These are phyloP conservation scores for Herpailurus yagouaroundi DNA, from an alignment of 2,113 vertebrate genomes.

Conservation along the genomic window DNA sequence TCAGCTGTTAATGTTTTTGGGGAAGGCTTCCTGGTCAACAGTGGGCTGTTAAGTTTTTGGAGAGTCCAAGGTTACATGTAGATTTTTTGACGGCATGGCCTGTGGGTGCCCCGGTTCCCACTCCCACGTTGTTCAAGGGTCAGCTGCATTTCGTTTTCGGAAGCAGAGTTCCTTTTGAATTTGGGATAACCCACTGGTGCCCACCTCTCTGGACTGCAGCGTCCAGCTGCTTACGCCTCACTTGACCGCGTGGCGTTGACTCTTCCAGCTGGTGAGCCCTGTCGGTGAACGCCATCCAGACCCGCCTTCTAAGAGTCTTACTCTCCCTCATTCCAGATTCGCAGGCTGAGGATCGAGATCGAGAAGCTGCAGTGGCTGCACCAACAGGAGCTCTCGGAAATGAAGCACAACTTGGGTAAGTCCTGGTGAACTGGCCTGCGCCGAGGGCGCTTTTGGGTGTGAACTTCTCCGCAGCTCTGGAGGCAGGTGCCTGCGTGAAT, in stretches of 20 bases:
- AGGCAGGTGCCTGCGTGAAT: not conserved
- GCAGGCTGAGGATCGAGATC: constrained; percentile 97
- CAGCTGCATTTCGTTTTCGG: not conserved
- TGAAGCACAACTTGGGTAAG: constrained; percentile 98
- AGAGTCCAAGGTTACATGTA: not conserved
- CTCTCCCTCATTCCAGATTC: constrained; percentile 87
- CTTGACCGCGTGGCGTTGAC: accelerated
- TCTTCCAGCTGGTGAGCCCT: accelerated
- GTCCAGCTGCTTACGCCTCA: accelerated
- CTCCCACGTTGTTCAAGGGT: not conserved
- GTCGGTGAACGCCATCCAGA: accelerated
- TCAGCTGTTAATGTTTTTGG: not conserved
- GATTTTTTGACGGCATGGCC: not conserved
- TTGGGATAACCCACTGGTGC: not conserved
- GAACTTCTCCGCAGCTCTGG: accelerated
- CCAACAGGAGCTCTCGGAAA: constrained; percentile 97
- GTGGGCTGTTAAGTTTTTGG: not conserved
- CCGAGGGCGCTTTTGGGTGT: accelerated
- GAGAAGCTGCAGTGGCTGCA: constrained; percentile 98
- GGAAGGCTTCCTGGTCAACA: not conserved
- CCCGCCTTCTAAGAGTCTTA: accelerated
- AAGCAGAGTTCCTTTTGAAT: not conserved
- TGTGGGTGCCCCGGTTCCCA: not conserved
- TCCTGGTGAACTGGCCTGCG: accelerated
- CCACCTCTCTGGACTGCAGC: accelerated